Percentiles rank a stretch among this genome's conserved stretches.
Conservation (phyloP, 2,888 invertebrate species). For the Ptychoptera albimana region DNA sequence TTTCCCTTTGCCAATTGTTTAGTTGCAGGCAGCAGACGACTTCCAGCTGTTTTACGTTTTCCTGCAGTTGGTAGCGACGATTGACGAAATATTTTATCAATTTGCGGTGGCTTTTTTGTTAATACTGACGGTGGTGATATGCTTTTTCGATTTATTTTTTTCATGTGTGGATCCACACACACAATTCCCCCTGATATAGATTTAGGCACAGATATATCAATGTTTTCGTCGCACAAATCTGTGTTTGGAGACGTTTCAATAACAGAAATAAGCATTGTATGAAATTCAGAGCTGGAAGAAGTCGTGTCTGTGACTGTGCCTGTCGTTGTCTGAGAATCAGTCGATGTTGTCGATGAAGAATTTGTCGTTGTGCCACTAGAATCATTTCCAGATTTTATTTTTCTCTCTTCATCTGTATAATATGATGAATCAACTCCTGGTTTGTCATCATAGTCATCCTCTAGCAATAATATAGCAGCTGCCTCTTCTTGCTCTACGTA, state of each 20-base stretch:
- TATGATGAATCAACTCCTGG: neutral
- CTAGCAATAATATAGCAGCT: neutral
- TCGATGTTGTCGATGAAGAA: neutral
- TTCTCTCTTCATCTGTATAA: too few species aligned
- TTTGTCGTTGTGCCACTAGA: slow-evolving; percentile 12
- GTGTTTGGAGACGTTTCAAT: neutral
- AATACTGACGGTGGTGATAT: neutral
- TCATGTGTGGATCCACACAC: neutral
- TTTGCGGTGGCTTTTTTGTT: slow-evolving; percentile 8
- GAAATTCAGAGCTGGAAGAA: too few species aligned
- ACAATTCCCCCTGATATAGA: slow-evolving; percentile 12
- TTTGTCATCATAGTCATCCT: neutral
- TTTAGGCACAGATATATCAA: slow-evolving; percentile 11
- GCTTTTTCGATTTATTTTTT: too few species aligned
- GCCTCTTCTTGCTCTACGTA: neutral
- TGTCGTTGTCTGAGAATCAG: too few species aligned
- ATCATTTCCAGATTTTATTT: slow-evolving; percentile 13
- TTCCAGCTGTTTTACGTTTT: slow-evolving; percentile 9
- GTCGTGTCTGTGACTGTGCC: too few species aligned
- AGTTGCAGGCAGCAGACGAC: slow-evolving; percentile 2
- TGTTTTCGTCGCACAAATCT: neutral
- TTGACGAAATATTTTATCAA: slow-evolving; percentile 10
- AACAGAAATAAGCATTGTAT: too few species aligned
- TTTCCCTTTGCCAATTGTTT: neutral
- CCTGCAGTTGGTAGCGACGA: slow-evolving; percentile 10